These are phyloP conservation scores for Calliphora vicina DNA, from an alignment of 1,140 invertebrate species.

Conservation along the genomic window DNA sequence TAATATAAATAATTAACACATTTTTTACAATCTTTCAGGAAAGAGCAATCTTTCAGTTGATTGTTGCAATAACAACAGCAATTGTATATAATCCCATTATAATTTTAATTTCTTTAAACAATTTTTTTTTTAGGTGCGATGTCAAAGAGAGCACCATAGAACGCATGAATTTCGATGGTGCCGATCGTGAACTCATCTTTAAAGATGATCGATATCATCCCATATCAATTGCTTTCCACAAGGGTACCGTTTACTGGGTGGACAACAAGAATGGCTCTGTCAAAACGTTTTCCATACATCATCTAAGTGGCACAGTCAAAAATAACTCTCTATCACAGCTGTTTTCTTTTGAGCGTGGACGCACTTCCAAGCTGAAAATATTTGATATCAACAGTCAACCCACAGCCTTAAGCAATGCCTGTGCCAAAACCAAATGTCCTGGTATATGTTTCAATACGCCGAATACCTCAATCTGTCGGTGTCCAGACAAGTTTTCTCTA, in stretches of 20 bases:
- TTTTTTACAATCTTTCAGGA: too few species aligned
- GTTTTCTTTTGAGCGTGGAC: constrained; percentile 43
- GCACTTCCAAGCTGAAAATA: constrained; percentile 49
- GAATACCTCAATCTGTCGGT: constrained; percentile 56
- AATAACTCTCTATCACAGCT: constrained; percentile 12
- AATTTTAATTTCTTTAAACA: not conserved
- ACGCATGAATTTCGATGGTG: constrained; percentile 77
- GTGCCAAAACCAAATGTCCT: constrained; percentile 55
- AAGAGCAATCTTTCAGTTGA: too few species aligned
- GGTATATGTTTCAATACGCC: constrained; percentile 59
- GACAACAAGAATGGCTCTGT: constrained; percentile 64
- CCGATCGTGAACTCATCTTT: constrained; percentile 70
- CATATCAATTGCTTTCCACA: constrained; percentile 75
- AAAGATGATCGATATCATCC: constrained; percentile 72
- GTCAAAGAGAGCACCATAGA: constrained; percentile 69
- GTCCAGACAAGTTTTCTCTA: constrained; percentile 54
- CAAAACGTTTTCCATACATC: constrained; percentile 47
- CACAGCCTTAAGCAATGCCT: constrained; percentile 45
- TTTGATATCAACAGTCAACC: constrained; percentile 43
- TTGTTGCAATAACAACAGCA: too few species aligned
- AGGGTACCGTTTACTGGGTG: constrained; percentile 75
- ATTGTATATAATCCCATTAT: too few species aligned
- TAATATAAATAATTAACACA: too few species aligned
- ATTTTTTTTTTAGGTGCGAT: constrained; percentile 67
- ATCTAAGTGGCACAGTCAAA: not conserved